Evolutionary conservation across 2,888 invertebrate species (phyloP), one percentile per base, ranked within the genome.

Genomic region (Phlogophora meticulosa): DNA sequence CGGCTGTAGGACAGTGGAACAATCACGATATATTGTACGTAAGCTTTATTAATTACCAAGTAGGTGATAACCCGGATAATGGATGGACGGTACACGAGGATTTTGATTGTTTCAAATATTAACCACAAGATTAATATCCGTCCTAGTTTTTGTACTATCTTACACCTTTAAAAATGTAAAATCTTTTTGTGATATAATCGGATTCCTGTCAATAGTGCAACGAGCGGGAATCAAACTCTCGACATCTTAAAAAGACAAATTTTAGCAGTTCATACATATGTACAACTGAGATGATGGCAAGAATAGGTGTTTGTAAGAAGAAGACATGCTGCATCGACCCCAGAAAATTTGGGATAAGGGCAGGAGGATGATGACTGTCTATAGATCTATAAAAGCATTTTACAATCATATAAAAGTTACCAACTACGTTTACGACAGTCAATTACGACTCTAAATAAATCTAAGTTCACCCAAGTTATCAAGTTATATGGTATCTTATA

Each of bases 1-100:
- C 51, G 62, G 53, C 45, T 66, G 59, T 78, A 42, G 81, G 67
- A 72, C 60, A 77, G 81, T 72, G 52, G 77, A 55, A 48, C 77
- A 55, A 60, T 62, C 64, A 56, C 51, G 57, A 63, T 66, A 81
- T 43, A 57, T 53, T 38, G 56, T 53, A 28, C 28, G 38, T n/a
- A 48, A 74, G 46, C 61, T 51, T 46, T 59, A 56, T 80, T 77
- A 77, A 80, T 76, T 80, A 80, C 59, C 24, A 24, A 46, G 55
- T 53, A 57, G 49, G 48, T 48, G 49, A 60, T 60, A 55, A 55
- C 76, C 42, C 3, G 15, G 24, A 76, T 58, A 76, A 58, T 24
- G 15, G 32, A 52, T 32, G 9, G 13, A 45, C 17, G n/a, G 46
- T 32, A 34, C 9, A 34, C 13, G 28, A 32, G 51, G 40, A 32